phyloP scores from a whole-genome alignment of 2,888 invertebrate genomes.

The Mechanitis mazaeus region DNA sequence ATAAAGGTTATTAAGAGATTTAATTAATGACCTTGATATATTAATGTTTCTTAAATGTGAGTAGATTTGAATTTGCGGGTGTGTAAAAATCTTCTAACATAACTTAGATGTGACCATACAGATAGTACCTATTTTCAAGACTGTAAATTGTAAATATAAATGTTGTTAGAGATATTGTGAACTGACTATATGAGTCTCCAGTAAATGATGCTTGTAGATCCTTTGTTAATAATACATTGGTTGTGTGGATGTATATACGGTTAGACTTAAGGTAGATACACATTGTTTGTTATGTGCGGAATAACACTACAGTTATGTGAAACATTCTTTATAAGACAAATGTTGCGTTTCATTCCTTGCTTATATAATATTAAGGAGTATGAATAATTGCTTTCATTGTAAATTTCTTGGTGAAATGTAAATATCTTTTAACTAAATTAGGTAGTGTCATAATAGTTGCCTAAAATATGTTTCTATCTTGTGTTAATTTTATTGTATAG shows the following conservation, averaged over 20 bases:
- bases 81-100: constrained; percentile 13
- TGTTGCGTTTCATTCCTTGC: constrained; percentile 4
- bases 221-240: constrained; percentile 53
- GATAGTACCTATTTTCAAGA: constrained; percentile 26
- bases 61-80: constrained; percentile 19
- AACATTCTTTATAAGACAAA: neutral
- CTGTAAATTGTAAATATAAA: constrained; percentile 28
- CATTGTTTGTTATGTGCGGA: constrained; percentile 6
- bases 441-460: constrained; percentile 40
- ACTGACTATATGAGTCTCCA: constrained; percentile 7
- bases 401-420: constrained; percentile 43
- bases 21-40: neutral
- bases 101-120: constrained; percentile 7
- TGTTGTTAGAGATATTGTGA: constrained; percentile 15
- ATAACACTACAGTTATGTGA: neutral
- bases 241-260: constrained; percentile 67
- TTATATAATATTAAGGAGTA: constrained; percentile 37
- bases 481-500: constrained; percentile 69
- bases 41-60: constrained; percentile 7
- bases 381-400: constrained; percentile 51
- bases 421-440: constrained; percentile 39
- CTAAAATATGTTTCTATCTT: constrained; percentile 58
- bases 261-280: constrained; percentile 30
- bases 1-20: neutral
- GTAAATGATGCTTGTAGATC: constrained; percentile 39